Evolutionary conservation across 2,888 invertebrate genomes (phyloP), one percentile per base, ranked within the genome.

Genomic region (Galerucella calmariensis): DNA sequence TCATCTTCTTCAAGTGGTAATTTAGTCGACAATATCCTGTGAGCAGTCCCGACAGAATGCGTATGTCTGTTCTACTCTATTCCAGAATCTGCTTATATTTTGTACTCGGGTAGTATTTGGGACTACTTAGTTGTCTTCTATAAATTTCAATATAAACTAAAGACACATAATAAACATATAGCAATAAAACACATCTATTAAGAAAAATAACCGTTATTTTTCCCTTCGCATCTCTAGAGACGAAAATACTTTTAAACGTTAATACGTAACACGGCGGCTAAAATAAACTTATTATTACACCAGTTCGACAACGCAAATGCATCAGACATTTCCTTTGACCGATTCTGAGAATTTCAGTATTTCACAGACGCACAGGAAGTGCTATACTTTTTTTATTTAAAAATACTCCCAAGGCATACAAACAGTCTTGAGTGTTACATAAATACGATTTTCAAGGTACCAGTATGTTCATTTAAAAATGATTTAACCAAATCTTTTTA

Each of bases 281-380:
- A 58, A 58, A 58, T 20, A 58, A 58, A 58, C 58, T 48, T 11
- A 58, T 48, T 11, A 58, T 58, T 58, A 58, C 58, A 58, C 58
- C 5, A 58, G 24, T 20, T 16, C 24, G 24, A 58, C 16, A 58
- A 11, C 35, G 35, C 35, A 41, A 41, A 41, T 41, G 35, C 58
- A 58, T 58, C 58, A 58, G 58, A 58, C 58, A 12, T 20, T 16
- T 58, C 58, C 58, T 58, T 9, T 16, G 20, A 48, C 48, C 48
- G 48, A 12, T 48, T 48, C 48, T 48, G 48, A 48, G 48, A 48
- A 48, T 14, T 48, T 48, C 14, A 48, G 14, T 48, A 48, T 48
- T 48, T 48, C 48, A 48, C 48, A 48, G 48, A 48, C 48, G 48
- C 48, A 11, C 48, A 48, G 48, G 48, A 48, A 48, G 48, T 48